These are phyloP conservation scores for Solea solea DNA, from an alignment of 2,113 vertebrate genomes.

Conservation along the genomic window DNA sequence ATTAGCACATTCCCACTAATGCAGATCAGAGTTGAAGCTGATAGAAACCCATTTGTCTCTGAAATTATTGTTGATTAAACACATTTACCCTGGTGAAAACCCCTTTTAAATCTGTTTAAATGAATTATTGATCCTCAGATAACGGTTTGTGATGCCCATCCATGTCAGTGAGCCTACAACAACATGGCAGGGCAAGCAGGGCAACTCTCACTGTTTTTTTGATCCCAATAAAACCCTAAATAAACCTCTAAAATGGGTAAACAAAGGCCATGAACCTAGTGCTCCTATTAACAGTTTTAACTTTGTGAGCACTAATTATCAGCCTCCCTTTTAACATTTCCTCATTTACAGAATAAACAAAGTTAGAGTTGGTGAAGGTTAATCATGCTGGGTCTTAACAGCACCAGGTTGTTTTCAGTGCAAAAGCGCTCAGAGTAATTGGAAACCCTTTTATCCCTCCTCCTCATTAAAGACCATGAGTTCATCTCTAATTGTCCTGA, in stretches of 20 bases:
- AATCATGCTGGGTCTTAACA: constrained; percentile 36
- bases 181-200: neutral
- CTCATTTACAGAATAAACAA: constrained; percentile 36
- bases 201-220: neutral
- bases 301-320: constrained; percentile 31
- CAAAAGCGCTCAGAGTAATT: constrained; percentile 55
- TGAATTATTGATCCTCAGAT: too few relatives aligned
- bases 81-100: too few relatives aligned
- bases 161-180: neutral
- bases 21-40: too few relatives aligned
- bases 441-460: constrained; percentile 56
- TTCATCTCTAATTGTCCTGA: constrained; percentile 63
- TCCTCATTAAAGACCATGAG: constrained; percentile 57
- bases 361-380: constrained; percentile 40
- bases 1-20: too few relatives aligned
- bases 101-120: too few relatives aligned
- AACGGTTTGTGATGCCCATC: neutral
- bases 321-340: neutral
- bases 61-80: too few relatives aligned
- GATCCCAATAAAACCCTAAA: constrained; percentile 28
- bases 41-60: too few relatives aligned
- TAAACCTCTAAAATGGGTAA: constrained; percentile 15
- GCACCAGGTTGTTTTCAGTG: constrained; percentile 36
- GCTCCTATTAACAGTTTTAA: constrained; percentile 4
- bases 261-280: constrained; percentile 1